A percentile compares a stretch with the other conserved stretches of the same genome.
phyloP scores from a whole-genome alignment of 2,888 invertebrate species.

The Xestoiulus laeticollis region DNA sequence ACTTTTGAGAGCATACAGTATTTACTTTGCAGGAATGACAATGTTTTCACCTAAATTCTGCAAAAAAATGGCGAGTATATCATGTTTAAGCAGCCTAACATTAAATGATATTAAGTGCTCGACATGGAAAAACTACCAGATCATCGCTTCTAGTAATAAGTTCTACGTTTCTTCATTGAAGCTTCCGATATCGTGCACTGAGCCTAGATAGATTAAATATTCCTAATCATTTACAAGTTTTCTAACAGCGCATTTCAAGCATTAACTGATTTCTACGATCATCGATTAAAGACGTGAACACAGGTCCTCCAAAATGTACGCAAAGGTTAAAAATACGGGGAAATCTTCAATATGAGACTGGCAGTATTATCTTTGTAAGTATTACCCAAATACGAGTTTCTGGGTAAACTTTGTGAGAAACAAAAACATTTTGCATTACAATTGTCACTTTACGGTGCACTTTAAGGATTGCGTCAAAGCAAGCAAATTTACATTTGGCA shows the following conservation, averaged over 20 bases:
- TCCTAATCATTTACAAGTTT: neutral
- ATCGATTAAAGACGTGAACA: neutral
- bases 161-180: neutral
- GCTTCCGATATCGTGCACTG: neutral
- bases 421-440: neutral
- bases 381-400: neutral
- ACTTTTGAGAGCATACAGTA: neutral
- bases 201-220: slow-evolving; percentile 7
- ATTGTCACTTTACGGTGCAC: neutral
- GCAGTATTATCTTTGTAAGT: neutral
- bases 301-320: neutral
- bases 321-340: neutral
- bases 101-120: neutral
- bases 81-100: neutral
- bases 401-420: neutral
- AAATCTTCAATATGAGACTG: neutral
- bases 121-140: neutral
- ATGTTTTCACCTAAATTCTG: neutral
- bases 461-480: neutral
- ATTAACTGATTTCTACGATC: neutral
- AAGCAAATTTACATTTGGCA: slow-evolving; percentile 15
- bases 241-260: neutral
- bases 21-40: neutral
- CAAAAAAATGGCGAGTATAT: neutral
- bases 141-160: neutral